A percentile compares a stretch with the other conserved stretches of the same genome.
These are phyloP conservation scores for Euthynnus affinis DNA, from an alignment of 2,797 vertebrate species.

Conservation along the genomic window DNA sequence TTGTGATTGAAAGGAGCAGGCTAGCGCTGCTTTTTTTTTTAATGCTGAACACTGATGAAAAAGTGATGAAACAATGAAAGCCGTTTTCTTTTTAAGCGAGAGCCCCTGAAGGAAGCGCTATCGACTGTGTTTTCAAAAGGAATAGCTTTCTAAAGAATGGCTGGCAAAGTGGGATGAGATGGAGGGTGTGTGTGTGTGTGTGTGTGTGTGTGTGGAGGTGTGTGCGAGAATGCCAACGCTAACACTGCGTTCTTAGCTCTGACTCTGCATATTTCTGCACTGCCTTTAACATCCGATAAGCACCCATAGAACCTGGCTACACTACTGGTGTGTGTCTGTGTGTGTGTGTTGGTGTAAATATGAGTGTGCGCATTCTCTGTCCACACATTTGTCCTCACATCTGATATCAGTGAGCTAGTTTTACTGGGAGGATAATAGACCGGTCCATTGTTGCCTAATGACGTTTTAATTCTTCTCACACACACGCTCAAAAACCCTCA, in stretches of 20 bases:
- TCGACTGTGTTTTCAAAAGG: conserved; percentile 35
- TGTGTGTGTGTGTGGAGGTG: not conserved
- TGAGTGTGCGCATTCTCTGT: not conserved
- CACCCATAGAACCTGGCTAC: not conserved
- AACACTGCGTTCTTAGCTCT: conserved; percentile 30
- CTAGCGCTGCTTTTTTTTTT: not conserved
- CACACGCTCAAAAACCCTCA: conserved; percentile 3
- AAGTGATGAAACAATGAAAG: conserved; percentile 54
- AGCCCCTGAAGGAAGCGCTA: conserved; percentile 35
- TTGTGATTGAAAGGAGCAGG: conserved; percentile 37
- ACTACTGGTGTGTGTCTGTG: not conserved
- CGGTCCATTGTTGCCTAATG: conserved; percentile 23
- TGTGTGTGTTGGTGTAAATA: not conserved
- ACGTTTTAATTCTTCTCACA: conserved; percentile 33
- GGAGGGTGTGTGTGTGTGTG: conserved; percentile 11
- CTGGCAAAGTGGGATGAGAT: conserved; percentile 7
- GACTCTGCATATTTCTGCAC: conserved; percentile 37
- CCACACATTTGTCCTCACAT: not conserved
- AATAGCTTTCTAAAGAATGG: conserved; percentile 28
- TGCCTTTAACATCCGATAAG: conserved; percentile 20
- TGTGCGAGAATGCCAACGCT: not conserved
- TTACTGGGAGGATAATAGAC: conserved; percentile 18
- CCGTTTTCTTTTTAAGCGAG: not conserved
- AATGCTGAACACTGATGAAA: conserved; percentile 48
- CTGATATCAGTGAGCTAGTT: conserved; percentile 4